phyloP scores from a whole-genome alignment of 2,113 vertebrate genomes.

The Muscicapa adusta region DNA sequence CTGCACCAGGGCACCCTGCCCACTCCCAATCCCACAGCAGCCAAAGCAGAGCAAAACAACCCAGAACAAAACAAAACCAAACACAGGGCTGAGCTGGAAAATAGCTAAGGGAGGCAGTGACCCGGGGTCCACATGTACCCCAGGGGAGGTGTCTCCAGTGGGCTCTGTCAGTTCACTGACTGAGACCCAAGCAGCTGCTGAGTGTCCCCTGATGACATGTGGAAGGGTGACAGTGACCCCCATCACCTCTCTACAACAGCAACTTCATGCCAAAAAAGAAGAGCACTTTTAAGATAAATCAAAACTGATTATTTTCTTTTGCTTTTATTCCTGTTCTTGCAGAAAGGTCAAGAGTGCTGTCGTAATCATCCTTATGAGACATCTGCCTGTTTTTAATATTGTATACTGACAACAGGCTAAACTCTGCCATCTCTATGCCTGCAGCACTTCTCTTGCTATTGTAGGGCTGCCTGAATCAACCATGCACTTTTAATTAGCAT shows the following conservation, averaged over 20 bases:
- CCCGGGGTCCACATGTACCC: neutral
- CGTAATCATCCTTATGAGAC: neutral
- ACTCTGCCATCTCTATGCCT: neutral
- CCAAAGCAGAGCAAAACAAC: neutral
- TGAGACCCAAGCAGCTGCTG: neutral
- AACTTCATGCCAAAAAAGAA: neutral
- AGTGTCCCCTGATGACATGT: neutral
- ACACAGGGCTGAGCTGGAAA: neutral
- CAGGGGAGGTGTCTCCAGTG: neutral
- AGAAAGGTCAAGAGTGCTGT: conserved; percentile 34
- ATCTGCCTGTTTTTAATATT: conserved; percentile 3
- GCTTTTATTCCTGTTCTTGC: conserved; percentile 24
- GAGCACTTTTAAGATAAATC: neutral
- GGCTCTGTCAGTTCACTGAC: neutral
- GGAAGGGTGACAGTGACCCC: neutral
- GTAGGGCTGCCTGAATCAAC: neutral
- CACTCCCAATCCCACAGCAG: neutral
- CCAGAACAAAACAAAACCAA: neutral
- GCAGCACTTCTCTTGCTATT: neutral
- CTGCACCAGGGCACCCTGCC: neutral
- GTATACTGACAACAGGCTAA: conserved; percentile 8
- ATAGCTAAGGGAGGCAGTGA: neutral
- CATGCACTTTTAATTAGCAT: conserved; percentile 16
- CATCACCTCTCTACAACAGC: neutral
- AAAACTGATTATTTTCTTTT: neutral